These are phyloP conservation scores for Sesia bembeciformis DNA, from an alignment of 2,888 invertebrate species.

Conservation along the genomic window DNA sequence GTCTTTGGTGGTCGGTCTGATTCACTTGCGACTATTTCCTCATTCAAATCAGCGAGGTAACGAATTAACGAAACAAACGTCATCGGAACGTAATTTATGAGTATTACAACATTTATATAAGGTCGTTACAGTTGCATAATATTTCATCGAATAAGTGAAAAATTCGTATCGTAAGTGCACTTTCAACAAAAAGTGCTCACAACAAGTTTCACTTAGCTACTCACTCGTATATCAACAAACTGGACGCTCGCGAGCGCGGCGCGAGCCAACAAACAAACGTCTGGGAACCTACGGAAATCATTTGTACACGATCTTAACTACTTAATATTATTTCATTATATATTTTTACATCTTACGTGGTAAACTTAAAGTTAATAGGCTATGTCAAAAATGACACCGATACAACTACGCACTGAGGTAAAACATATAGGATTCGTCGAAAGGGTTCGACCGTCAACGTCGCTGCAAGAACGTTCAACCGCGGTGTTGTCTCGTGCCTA, in stretches of 20 bases:
- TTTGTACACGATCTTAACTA: slow-evolving; percentile 61
- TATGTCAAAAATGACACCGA: slow-evolving; percentile 66
- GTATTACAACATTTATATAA: too few species aligned
- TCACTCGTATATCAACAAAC: slow-evolving; percentile 14
- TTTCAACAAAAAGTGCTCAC: slow-evolving; percentile 30
- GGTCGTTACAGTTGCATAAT: too few species aligned
- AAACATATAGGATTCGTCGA: slow-evolving; percentile 67
- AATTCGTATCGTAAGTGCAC: slow-evolving; percentile 24
- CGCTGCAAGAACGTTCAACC: slow-evolving; percentile 38
- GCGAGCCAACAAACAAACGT: slow-evolving; percentile 22
- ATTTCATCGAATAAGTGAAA: slow-evolving; percentile 28
- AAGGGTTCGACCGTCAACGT: slow-evolving; percentile 42
- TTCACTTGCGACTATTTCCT: too few species aligned
- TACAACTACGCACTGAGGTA: slow-evolving; percentile 70
- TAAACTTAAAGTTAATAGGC: slow-evolving; percentile 71
- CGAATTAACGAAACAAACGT: too few species aligned
- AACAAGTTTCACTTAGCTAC: slow-evolving; percentile 24
- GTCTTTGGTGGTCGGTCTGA: too few species aligned
- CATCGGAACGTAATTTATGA: too few species aligned
- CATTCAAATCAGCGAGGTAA: too few species aligned
- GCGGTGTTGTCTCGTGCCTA: background rate
- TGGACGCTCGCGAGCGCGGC: slow-evolving; percentile 13
- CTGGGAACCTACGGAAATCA: slow-evolving; percentile 45
- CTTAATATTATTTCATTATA: slow-evolving; percentile 28
- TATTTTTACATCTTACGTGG: slow-evolving; percentile 59